Evolutionary conservation across 2,888 invertebrate species (phyloP).

Genomic region (Polylopha cassiicola): DNA sequence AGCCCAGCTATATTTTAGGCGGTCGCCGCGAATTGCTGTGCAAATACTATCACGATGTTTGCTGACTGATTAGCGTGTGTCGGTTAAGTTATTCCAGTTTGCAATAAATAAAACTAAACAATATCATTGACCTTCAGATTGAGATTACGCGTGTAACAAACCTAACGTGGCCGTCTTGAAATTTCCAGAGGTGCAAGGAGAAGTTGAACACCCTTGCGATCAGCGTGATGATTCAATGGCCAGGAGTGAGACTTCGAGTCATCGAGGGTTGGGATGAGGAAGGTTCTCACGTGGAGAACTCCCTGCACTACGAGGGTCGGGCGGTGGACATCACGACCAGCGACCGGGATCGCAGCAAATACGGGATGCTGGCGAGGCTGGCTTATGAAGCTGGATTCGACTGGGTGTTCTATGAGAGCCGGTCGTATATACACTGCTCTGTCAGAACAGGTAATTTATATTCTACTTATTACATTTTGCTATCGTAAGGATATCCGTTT

Average conservation of each 20-base stretch:
- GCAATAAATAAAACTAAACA: constrained; percentile 16
- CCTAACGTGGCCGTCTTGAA: constrained; percentile 19
- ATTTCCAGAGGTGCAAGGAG: constrained; percentile 95
- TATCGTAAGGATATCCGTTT: too few relatives aligned
- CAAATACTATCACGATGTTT: constrained; percentile 40
- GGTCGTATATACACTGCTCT: constrained; percentile 96
- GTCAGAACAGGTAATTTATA: constrained; percentile 96
- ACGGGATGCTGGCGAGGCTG: constrained; percentile 96
- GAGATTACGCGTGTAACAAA: too few relatives aligned
- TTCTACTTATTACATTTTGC: too few relatives aligned
- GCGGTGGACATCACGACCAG: constrained; percentile 97
- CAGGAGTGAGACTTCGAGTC: constrained; percentile 93
- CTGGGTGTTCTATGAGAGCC: constrained; percentile 98
- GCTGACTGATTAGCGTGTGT: constrained; percentile 23
- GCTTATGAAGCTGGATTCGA: constrained; percentile 99
- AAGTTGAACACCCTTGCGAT: constrained; percentile 95
- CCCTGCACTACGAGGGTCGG: constrained; percentile 96
- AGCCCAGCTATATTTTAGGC: constrained; percentile 35
- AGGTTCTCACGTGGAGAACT: constrained; percentile 85
- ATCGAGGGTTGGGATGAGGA: constrained; percentile 98
- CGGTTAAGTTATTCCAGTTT: constrained; percentile 31
- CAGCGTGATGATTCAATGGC: constrained; percentile 99
- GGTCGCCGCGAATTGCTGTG: constrained; percentile 37
- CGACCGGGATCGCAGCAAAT: constrained; percentile 94
- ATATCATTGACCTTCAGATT: too few relatives aligned